Evolutionary conservation across 2,797 vertebrate species (phyloP).

Genomic region (Enteromius thamalakanensis): DNA sequence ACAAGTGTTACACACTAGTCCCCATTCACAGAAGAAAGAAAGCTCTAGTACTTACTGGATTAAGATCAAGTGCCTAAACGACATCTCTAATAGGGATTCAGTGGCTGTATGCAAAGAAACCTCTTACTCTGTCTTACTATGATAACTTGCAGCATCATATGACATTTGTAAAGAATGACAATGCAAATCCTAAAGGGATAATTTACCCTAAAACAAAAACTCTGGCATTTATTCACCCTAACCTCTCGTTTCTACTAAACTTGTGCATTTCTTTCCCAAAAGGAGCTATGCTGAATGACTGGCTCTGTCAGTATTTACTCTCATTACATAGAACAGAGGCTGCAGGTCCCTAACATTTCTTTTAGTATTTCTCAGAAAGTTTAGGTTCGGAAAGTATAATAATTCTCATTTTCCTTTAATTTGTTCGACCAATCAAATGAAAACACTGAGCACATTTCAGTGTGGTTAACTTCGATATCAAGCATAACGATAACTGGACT

Average conservation of each 20-base stretch:
- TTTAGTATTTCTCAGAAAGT: background rate
- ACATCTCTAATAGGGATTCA: slow-evolving; percentile 1
- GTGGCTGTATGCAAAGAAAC: slow-evolving; percentile 5
- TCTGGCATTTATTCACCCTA: background rate
- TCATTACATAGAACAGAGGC: background rate
- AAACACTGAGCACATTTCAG: background rate
- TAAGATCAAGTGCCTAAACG: background rate
- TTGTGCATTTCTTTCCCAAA: background rate
- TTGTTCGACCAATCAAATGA: background rate
- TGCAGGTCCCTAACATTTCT: background rate
- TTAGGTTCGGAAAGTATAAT: background rate
- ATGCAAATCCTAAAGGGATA: background rate
- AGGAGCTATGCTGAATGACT: background rate
- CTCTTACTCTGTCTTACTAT: background rate
- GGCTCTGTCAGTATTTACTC: background rate
- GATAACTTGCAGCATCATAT: background rate
- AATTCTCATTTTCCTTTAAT: background rate
- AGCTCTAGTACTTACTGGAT: background rate
- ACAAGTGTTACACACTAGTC: background rate
- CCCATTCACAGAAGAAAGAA: background rate
- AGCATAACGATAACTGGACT: background rate
- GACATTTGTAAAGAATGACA: background rate
- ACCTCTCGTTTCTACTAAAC: background rate
- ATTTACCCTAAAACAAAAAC: background rate
- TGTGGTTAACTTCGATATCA: background rate